Base-by-base conservation (phyloP, 1,140 invertebrate species). In the Maniola jurtina region DNA sequence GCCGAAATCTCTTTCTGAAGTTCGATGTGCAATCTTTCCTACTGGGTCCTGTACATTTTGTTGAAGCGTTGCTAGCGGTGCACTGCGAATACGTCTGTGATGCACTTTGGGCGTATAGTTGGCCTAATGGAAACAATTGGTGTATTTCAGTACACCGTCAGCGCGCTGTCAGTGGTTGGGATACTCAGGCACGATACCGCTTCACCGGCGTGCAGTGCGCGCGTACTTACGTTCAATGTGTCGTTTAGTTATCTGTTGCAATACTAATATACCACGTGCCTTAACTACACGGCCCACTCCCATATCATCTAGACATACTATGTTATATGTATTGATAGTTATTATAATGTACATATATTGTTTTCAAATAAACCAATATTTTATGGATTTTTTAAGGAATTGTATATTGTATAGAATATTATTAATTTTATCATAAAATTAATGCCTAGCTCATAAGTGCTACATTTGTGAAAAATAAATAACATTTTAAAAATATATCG, bases 371-470 rank as follows among this genome's bases (percentile, higher is more conserved):
- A 88, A 91, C 83, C 86, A 84, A 90, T 91, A 91, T 90, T 91
- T 90, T 91, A 91, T 90, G 84, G 86, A 90, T 88, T 90, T 89
- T 84, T 91, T 86, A 88, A 89, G 81, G 79, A 89, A 85, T 86
- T 91, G 88, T 91, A 91, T 91, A 92, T 92, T 91, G 90, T 92
- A 91, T 86, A 92, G 88, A 90, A 91, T 89, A 92, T 92, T 90
- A 92, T 92, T 92, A 91, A 92, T 91, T 91, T 91, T 92, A 90
- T 91, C 89, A 91, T 91, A 88, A 89, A 91, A 91, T 91, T 89
- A 90, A 90, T 88, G 86, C 81, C 80, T 90, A 90, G 81, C 75
- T 81, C 74, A 71, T 89, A 90, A 90, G 86, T 82, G 84, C 86
- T 87, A 88, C 79, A 89, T 90, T 90, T 88, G 83, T 87, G 84